Conservation (phyloP, 2,888 invertebrate genomes). For the Thera britannica region DNA sequence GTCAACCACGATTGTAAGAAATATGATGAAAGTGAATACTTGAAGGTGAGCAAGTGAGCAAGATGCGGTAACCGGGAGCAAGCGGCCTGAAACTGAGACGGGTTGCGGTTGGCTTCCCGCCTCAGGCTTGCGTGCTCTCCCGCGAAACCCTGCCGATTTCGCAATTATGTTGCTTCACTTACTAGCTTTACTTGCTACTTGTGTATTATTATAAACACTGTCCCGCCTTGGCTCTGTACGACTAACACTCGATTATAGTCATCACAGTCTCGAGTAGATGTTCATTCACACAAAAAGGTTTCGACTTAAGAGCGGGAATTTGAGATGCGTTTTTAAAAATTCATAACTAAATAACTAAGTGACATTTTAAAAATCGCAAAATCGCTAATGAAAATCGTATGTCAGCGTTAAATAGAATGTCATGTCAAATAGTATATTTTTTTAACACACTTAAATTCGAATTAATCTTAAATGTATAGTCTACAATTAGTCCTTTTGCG, state of each 20-base stretch:
- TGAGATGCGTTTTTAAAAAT: too few relatives aligned
- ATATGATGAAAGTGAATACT: conserved; percentile 69
- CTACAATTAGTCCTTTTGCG: too few relatives aligned
- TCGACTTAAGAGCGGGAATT: too few relatives aligned
- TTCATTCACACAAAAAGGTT: conserved; percentile 8
- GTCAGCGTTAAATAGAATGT: too few relatives aligned
- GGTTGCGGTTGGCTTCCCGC: conserved; percentile 61
- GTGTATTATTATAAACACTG: conserved; percentile 34
- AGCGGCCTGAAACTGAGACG: conserved; percentile 63
- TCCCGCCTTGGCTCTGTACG: conserved; percentile 26
- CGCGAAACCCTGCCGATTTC: conserved; percentile 38
- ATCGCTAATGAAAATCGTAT: too few relatives aligned
- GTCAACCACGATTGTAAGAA: conserved; percentile 47
- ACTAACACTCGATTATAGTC: conserved; percentile 25
- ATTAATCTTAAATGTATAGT: too few relatives aligned
- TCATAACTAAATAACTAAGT: too few relatives aligned
- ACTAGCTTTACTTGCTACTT: conserved; percentile 34
- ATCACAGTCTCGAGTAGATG: conserved; percentile 18
- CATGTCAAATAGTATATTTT: too few relatives aligned
- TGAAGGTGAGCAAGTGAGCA: conserved; percentile 65
- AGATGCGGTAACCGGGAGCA: conserved; percentile 63
- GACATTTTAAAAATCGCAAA: too few relatives aligned
- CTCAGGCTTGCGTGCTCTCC: conserved; percentile 39
- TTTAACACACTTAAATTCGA: too few relatives aligned
- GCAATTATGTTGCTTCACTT: conserved; percentile 40